Conservation (phyloP, 2,888 invertebrate genomes). For the Phortica okadai region DNA sequence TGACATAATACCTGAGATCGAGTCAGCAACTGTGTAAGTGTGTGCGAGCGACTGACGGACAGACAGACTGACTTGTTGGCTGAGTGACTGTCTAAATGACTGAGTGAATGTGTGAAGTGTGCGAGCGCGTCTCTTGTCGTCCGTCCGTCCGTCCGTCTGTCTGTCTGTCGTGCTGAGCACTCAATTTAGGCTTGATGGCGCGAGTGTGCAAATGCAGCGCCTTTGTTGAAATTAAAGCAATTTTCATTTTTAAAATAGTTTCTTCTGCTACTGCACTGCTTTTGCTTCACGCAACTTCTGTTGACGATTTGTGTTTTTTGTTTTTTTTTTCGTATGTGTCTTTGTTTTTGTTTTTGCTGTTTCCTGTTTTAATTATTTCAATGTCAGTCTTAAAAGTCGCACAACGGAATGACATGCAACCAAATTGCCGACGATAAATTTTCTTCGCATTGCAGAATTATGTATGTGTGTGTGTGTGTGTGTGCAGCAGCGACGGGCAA, state of each 20-base stretch:
- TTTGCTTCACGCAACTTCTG: background rate
- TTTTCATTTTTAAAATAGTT: slow-evolving; percentile 2
- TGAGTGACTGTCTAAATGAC: background rate
- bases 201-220: background rate
- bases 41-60: background rate
- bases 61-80: background rate
- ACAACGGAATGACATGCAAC: slow-evolving; percentile 66
- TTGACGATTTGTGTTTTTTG: background rate
- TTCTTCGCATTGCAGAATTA: slow-evolving; percentile 50
- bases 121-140: background rate
- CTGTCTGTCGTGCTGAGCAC: slow-evolving; percentile 5
- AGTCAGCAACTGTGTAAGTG: background rate
- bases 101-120: background rate
- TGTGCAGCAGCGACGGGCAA: slow-evolving; percentile 43
- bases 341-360: slow-evolving; percentile 42
- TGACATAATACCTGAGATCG: slow-evolving; percentile 13
- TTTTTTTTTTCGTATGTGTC: background rate
- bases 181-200: background rate
- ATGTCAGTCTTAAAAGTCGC: slow-evolving; percentile 45
- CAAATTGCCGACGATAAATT: slow-evolving; percentile 70
- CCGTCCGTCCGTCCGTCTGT: background rate
- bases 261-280: background rate
- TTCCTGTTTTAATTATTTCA: slow-evolving; percentile 72
- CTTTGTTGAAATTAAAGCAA: background rate
- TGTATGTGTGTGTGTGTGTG: background rate